Base-by-base conservation (phyloP, 2,888 invertebrate species). In the Spicauda simplicius region DNA sequence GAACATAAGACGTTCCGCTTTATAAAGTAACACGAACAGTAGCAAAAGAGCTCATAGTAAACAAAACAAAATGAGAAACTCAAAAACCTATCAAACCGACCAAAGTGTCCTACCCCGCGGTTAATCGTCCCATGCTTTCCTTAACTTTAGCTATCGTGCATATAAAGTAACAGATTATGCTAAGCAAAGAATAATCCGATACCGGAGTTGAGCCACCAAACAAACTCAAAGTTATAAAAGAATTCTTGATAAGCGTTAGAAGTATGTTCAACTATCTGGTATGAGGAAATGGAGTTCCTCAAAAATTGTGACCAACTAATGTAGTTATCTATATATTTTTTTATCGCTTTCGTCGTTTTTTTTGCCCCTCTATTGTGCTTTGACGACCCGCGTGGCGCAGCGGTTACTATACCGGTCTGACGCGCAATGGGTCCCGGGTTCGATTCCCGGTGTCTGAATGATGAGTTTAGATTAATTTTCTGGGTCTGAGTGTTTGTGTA, bases 131-230 rank as follows among this genome's bases (percentile, higher is more conserved):
- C 55, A 55, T 45, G n/a, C 59, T 53, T 60, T 41, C 37, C 59
- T 66, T 37, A 60, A 60, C 65, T 66, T 66, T 66, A 60, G 59
- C 60, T 66, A 60, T 66, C 65, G 54, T 53, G 65, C 65, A 66
- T 66, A 60, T 20, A 66, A 66, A 66, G 54, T 55, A 60, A 60
- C 59, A 54, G 65, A 66, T 66, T 66, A 66, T 66, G 65, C 53
- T 45, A 65, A 65, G 41, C 53, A 60, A 54, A 66, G 59, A 60
- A 55, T 66, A 66, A 66, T 60, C 65, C 65, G 60, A 48, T 60
- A 66, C 50, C 18, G 53, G 19, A 60, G 55, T 54, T 53, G 25
- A 48, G 45, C 54, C 48, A 59, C 55, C 48, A 20, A 54, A 19
- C 18, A 60, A 60, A 20, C 62, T 16, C 50, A n/a, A 50, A 50